Evolutionary conservation across 2,113 vertebrate species (phyloP).

Genomic region (Forbesichthys agassizii): DNA sequence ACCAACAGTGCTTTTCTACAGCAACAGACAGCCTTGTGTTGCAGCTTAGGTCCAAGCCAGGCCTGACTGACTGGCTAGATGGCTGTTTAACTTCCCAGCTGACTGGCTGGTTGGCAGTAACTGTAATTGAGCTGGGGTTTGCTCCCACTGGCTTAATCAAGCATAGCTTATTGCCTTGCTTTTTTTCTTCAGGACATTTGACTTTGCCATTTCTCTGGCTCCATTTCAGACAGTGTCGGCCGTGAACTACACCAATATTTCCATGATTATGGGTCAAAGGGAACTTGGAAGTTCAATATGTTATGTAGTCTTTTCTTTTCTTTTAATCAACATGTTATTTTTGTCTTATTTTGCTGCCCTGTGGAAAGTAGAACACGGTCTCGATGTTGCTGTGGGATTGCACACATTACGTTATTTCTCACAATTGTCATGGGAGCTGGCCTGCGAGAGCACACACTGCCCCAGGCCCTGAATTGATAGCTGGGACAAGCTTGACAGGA

Average conservation of each 20-base stretch:
- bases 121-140: conserved; percentile 56
- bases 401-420: conserved; percentile 24
- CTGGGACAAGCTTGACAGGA: conserved; percentile 45
- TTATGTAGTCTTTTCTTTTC: not conserved
- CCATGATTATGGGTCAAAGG: not conserved
- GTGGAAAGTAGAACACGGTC: not conserved
- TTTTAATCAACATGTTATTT: not conserved
- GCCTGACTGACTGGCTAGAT: conserved; percentile 50
- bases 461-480: conserved; percentile 43
- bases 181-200: conserved; percentile 36
- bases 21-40: conserved; percentile 29
- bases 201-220: conserved; percentile 34
- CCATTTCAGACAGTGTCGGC: conserved; percentile 8
- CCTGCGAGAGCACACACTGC: conserved; percentile 30
- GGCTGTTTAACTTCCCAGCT: conserved; percentile 15
- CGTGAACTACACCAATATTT: conserved; percentile 8
- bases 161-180: conserved; percentile 32
- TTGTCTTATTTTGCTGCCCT: not conserved
- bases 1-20: conserved; percentile 23
- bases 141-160: conserved; percentile 38
- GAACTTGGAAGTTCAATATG: not conserved
- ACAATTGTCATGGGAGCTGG: conserved; percentile 24
- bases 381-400: conserved; percentile 1
- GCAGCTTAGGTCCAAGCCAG: conserved; percentile 43
- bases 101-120: conserved; percentile 37